Base-by-base conservation (phyloP, 2,797 vertebrate species). In the Rhinogobio ventralis region DNA sequence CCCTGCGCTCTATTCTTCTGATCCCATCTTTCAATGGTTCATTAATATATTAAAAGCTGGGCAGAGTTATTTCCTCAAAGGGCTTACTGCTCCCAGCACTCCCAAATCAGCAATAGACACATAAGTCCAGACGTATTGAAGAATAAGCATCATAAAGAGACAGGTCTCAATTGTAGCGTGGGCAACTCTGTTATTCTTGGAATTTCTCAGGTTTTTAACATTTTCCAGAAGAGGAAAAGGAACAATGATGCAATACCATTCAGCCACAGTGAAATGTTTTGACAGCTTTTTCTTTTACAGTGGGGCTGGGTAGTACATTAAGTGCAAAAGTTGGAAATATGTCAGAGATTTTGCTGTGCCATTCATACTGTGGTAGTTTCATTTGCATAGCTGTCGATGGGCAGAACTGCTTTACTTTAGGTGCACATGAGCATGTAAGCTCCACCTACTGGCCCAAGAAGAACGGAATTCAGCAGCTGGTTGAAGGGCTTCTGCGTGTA, bases 11-110 rank as follows among this genome's bases (percentile, higher is more conserved):
- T 36, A 49, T 71, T 76, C 69, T 67, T 42, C 77, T 77, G 84
- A 88, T 88, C 83, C 77, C 87, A 76, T 73, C 87, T 72, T 83
- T 86, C 77, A 81, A 83, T 86, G 68, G 81, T 81, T 86, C 81
- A 86, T 86, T 88, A 83, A 84, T 83, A 77, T 73, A 55, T 49
- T 55, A 73, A 36, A 72, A 83, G 81, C 68, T 62, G 49, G 76
- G 51, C 71, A 51, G 39, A 19, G 71, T 82, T 67, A 25, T 81
- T 78, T 67, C 42, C 83, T 85, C 33, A 46, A 57, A 11, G 7
- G 57, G 77, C 28, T 69, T 53, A 81, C 42, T 5, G 11, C 82
- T 77, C 55, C n/a, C 53, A 82, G 25, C 45, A 19, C 42, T 76
- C 30, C 66, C 71, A 84, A 64, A 78, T 87, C 79, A 23, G 75